Evolutionary conservation across 2,113 vertebrate genomes (phyloP).

Genomic region (Chitala chitala): DNA sequence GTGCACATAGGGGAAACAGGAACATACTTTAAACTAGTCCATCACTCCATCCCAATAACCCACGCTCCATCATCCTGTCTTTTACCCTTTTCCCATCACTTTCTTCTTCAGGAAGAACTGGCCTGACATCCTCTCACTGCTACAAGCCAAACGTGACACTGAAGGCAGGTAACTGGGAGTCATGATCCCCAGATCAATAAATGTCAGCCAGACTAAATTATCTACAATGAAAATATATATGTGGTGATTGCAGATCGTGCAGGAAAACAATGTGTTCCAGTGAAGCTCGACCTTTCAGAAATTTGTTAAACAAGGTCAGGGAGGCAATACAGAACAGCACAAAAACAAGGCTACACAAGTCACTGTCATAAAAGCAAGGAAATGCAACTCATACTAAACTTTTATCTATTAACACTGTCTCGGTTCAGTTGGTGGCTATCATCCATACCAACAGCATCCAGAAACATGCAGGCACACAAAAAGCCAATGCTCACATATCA

Average conservation of each 20-base stretch:
- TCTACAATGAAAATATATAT: not conserved
- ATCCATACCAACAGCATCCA: too few species aligned
- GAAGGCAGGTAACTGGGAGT: conserved; percentile 60
- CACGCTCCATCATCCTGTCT: not conserved
- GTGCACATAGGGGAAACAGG: not conserved
- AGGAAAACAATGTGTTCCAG: not conserved
- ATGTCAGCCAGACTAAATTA: conserved; percentile 47
- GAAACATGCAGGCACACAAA: too few species aligned
- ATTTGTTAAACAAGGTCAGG: not conserved
- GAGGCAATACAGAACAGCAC: not conserved
- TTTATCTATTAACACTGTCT: too few species aligned
- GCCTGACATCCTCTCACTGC: conserved; percentile 36
- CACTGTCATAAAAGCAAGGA: too few species aligned
- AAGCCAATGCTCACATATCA: too few species aligned
- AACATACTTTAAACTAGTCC: not conserved
- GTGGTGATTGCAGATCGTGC: not conserved
- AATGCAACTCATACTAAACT: too few species aligned
- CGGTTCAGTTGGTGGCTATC: too few species aligned
- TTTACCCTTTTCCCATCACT: conserved; percentile 15
- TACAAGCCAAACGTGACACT: conserved; percentile 53
- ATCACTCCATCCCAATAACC: not conserved
- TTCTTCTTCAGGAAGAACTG: conserved; percentile 38
- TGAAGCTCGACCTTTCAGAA: not conserved
- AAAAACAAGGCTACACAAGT: too few species aligned
- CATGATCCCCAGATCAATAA: conserved; percentile 61